phyloP scores from a whole-genome alignment of 2,888 invertebrate species.

The Caenorhabditis panamensis region DNA sequence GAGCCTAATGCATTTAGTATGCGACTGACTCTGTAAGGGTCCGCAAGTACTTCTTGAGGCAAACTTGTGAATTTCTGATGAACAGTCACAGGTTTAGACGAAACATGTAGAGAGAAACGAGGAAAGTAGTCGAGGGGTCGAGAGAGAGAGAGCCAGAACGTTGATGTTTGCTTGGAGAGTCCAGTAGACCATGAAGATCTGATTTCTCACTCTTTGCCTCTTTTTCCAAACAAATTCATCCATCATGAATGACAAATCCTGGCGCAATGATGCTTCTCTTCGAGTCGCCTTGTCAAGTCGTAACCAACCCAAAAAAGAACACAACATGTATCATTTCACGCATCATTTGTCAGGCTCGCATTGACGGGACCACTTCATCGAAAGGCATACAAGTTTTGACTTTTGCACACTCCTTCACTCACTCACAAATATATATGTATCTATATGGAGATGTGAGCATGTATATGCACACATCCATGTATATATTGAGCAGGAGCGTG shows the following conservation, averaged over 20 bases:
- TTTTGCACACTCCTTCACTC: slow-evolving; percentile 7
- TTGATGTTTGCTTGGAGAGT: background rate
- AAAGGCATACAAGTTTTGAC: slow-evolving; percentile 50
- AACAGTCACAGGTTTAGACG: slow-evolving; percentile 16
- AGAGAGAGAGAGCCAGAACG: too few relatives aligned
- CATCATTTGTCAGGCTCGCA: slow-evolving; percentile 61
- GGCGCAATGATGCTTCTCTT: slow-evolving; percentile 41
- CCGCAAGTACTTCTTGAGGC: slow-evolving; percentile 22
- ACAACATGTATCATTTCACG: slow-evolving; percentile 62
- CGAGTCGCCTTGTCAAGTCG: slow-evolving; percentile 14
- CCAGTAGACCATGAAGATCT: slow-evolving; percentile 36
- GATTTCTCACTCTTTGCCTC: slow-evolving; percentile 9
- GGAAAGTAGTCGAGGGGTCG: too few relatives aligned
- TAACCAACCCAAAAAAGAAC: slow-evolving; percentile 40
- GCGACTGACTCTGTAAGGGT: slow-evolving; percentile 41
- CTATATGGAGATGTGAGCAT: slow-evolving; percentile 33
- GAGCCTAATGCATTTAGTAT: slow-evolving; percentile 60
- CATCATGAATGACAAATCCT: slow-evolving; percentile 56
- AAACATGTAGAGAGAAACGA: too few relatives aligned
- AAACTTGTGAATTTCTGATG: slow-evolving; percentile 54
- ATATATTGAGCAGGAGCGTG: slow-evolving; percentile 31
- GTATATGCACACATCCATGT: slow-evolving; percentile 53
- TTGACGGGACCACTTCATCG: slow-evolving; percentile 49
- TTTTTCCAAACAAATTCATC: slow-evolving; percentile 47
- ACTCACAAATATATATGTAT: slow-evolving; percentile 36